Base-by-base conservation (phyloP, 2,113 vertebrate genomes). In the Trichomycterus rosablanca region DNA sequence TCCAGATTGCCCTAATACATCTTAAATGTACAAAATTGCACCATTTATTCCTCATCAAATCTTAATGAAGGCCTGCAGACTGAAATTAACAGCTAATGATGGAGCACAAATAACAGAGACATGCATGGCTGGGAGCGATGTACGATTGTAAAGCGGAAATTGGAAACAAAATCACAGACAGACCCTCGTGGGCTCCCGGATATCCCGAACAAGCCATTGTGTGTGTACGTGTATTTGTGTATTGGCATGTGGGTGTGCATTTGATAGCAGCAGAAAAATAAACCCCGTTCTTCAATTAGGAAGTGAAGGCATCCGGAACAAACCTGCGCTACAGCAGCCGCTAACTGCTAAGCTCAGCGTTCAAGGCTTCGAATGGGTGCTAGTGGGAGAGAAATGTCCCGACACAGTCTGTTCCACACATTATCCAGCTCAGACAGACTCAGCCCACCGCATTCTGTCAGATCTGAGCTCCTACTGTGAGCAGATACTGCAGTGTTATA, bases 71-170 rank as follows among this genome's bases (percentile, higher is more conserved):
- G 60, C 46, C 53, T 55, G 44, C 34, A 71, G 52, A 45, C 71
- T 42, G 51, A 63, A 67, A 69, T 63, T 59, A 66, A 54, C 39
- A 30, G 18, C 35, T 65, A 64, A 73, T 68, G 60, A 72, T 30
- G 28, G 54, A 46, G 54, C 6, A 22, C 9, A 58, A 9, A 49
- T n/a, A 15, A 48, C 12, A 19, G 56, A 70, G 60, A 72, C 51
- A 60, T 12, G 35, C 48, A 15, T 60, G 54, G 30, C 64, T 56
- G 48, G 40, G 28, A 45, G 50, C 28, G 8, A n/a, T 54, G 26
- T 35, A 8, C 8, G 24, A 18, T 35, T 35, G 14, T 23, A 46
- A 6, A 19, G n/a, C 18, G 28, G 37, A 52, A 53, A 53, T 9
- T 34, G 11, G 51, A 32, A 51, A 32, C 53, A 50, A 37, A 34